phyloP scores from a whole-genome alignment of 2,888 invertebrate genomes.

The Allolobophora icterica region DNA sequence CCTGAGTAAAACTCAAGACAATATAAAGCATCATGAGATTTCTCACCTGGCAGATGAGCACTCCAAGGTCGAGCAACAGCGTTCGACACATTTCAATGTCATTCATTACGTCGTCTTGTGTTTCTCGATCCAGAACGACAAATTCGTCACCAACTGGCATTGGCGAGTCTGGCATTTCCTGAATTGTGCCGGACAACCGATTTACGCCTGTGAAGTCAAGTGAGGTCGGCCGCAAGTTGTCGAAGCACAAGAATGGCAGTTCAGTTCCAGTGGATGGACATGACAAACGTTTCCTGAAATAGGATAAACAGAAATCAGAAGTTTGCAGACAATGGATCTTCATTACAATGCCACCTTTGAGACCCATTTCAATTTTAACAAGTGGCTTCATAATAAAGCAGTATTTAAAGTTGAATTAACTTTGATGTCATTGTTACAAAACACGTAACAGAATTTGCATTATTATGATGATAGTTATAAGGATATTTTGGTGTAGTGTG shows the following conservation, averaged over 20 bases:
- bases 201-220: not conserved
- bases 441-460: too few species aligned
- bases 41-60: not conserved
- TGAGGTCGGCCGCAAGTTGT: not conserved
- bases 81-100: not conserved
- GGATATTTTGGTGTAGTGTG: too few species aligned
- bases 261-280: not conserved
- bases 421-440: too few species aligned
- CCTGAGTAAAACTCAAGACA: not conserved
- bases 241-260: not conserved
- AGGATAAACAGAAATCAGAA: not conserved
- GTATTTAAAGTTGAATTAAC: too few species aligned
- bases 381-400: too few species aligned
- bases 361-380: too few species aligned
- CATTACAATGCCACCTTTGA: too few species aligned
- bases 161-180: not conserved
- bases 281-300: not conserved
- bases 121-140: not conserved
- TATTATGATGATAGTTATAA: too few species aligned
- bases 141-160: not conserved
- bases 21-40: not conserved
- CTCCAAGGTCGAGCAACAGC: not conserved
- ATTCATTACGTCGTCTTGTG: not conserved
- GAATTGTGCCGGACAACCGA: not conserved
- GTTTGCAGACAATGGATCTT: not conserved